Percentiles rank a stretch among this genome's conserved stretches.
Conservation (phyloP, 2,113 vertebrate genomes). For the Gymnarchus niloticus region DNA sequence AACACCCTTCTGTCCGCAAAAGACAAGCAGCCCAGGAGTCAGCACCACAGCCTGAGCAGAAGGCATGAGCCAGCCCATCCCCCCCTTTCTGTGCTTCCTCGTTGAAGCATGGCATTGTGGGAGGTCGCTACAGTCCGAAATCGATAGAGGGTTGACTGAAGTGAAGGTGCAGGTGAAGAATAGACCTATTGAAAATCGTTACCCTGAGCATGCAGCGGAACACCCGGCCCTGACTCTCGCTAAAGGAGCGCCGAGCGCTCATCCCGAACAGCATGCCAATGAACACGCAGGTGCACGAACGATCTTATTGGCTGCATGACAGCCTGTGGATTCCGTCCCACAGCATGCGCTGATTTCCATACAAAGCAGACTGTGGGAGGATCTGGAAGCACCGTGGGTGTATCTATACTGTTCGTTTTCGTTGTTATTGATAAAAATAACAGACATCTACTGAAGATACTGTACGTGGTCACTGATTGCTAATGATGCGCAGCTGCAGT, state of each 20-base stretch:
- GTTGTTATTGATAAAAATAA: slow-evolving; percentile 6
- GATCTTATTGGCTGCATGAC: not conserved
- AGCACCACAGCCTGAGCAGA: not conserved
- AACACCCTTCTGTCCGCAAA: not conserved
- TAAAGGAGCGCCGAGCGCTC: not conserved
- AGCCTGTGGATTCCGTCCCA: not conserved
- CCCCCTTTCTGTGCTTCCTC: not conserved
- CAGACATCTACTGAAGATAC: not conserved
- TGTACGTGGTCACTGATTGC: not conserved
- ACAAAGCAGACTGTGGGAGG: not conserved
- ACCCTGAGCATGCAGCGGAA: slow-evolving; percentile 23
- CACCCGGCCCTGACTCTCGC: not conserved
- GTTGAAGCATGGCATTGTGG: not conserved
- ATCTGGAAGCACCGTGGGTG: not conserved
- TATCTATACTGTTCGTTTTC: too few relatives aligned
- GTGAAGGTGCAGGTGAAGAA: slow-evolving; percentile 52
- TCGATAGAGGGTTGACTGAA: slow-evolving; percentile 28
- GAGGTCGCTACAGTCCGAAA: not conserved
- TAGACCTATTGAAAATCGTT: slow-evolving; percentile 68
- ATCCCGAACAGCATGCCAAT: not conserved
- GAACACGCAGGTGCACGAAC: slow-evolving; percentile 3
- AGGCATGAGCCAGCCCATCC: not conserved
- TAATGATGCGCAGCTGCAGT: slow-evolving; percentile 31
- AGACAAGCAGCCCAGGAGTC: not conserved
- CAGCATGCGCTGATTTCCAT: not conserved